Percentiles rank a stretch among this genome's conserved stretches.
phyloP scores from a whole-genome alignment of 2,113 vertebrate genomes.

The Sceloporus tristichus region DNA sequence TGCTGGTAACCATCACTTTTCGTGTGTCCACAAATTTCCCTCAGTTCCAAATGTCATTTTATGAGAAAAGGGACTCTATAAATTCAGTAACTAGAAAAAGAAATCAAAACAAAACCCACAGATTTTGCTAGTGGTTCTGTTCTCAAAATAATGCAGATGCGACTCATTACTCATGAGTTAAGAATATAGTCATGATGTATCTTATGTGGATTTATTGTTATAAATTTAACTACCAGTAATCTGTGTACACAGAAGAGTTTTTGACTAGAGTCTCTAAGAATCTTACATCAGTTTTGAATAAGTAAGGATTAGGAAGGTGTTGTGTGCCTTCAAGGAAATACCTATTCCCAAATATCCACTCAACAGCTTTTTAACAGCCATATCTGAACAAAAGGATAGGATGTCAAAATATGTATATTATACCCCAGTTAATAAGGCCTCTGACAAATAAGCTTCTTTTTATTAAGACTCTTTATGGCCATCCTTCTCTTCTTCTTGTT shows the following conservation, averaged over 20 bases:
- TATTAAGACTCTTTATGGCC: no score
- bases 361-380: not conserved
- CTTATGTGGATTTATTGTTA: not conserved
- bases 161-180: not conserved
- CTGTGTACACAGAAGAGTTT: not conserved
- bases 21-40: conserved; percentile 54
- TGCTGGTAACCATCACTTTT: conserved; percentile 64
- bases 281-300: not conserved
- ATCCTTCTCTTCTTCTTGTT: no score
- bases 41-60: conserved; percentile 42
- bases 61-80: not conserved
- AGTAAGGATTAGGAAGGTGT: not conserved
- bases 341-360: not conserved
- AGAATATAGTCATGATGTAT: not conserved
- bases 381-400: not conserved
- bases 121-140: not conserved
- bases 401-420: not conserved
- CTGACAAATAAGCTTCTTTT: no score
- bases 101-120: not conserved
- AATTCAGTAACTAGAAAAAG: not conserved
- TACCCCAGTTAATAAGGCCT: no score
- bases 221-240: not conserved
- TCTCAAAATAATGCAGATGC: not conserved
- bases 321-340: no score
- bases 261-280: not conserved